Evolutionary conservation across 2,888 invertebrate species (phyloP).

Genomic region (Dryadula phaetusa): DNA sequence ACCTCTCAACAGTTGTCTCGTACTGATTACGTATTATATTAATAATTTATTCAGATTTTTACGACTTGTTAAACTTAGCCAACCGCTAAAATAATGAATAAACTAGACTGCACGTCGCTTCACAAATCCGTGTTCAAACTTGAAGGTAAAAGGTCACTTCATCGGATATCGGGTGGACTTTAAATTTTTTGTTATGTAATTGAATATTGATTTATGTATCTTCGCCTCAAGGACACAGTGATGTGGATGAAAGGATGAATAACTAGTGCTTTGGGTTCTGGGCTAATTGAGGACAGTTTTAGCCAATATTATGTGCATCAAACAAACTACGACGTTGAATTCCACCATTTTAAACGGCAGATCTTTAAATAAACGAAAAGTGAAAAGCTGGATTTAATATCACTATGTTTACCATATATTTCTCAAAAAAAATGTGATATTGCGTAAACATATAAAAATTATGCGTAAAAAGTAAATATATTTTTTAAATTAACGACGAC

Average conservation of each 20-base stretch:
- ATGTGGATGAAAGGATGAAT: too few relatives aligned
- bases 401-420: too few relatives aligned
- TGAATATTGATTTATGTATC: slow-evolving; percentile 39
- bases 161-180: slow-evolving; percentile 42
- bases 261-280: background rate
- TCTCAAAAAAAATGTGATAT: background rate
- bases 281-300: background rate
- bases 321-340: background rate
- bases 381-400: background rate
- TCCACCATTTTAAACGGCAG: background rate
- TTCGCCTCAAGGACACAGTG: slow-evolving; percentile 34
- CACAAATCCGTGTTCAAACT: slow-evolving; percentile 45
- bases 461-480: background rate
- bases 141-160: slow-evolving; percentile 44
- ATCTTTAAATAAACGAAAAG: background rate
- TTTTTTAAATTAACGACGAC: background rate
- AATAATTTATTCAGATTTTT: slow-evolving; percentile 15
- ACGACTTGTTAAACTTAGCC: slow-evolving; percentile 4
- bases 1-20: slow-evolving; percentile 6
- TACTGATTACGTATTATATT: slow-evolving; percentile 14
- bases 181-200: slow-evolving; percentile 40
- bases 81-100: slow-evolving; percentile 40
- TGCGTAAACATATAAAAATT: background rate
- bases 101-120: slow-evolving; percentile 47
- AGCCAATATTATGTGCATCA: background rate